Base-by-base conservation (phyloP, 2,888 invertebrate species). In the Agriopis marginaria region DNA sequence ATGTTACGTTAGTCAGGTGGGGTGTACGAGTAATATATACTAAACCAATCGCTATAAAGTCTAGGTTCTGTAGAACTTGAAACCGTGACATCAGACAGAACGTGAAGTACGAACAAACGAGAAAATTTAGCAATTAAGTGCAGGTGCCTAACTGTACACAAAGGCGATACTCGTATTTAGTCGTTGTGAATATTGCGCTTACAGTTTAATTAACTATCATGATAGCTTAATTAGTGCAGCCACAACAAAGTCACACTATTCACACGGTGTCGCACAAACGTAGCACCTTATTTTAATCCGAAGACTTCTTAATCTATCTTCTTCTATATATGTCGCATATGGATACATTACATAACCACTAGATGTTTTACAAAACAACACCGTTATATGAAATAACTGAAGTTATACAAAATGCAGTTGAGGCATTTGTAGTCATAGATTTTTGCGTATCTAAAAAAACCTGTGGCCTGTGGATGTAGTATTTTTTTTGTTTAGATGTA, bases 41-140 rank as follows among this genome's bases (percentile, higher is more conserved):
- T 54, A 54, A n/a, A 7, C 7, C 32, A 23, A 32, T 45, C 45
- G 23, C 54, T 54, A 23, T 23, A 42, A 56, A 56, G 53, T 56
- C 23, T 61, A 9, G 59, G n/a, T 32, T 56, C 58, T 53, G 23
- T 23, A 45, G 47, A 72, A 68, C 67, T 65, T 66, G 58, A 72
- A 74, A 70, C 74, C 72, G 61, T 74, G 60, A 64, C 67, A 75
- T 70, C 76, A 77, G 76, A 78, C 75, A 74, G 72, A 70, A 69
- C 65, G 60, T 67, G 72, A 68, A 11, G 63, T 47, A 62, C 55
- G 32, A 63, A 80, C 55, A 40, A 63, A 80, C 80, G 75, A 81
- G 77, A 74, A 79, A 87, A 86, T 83, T 23, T 82, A 75, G 80
- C 82, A 87, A 86, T 84, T 82, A 86, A 83, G 72, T 73, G 72